These are phyloP conservation scores for Dilophus febrilis DNA, from an alignment of 2,888 invertebrate genomes.

Conservation along the genomic window DNA sequence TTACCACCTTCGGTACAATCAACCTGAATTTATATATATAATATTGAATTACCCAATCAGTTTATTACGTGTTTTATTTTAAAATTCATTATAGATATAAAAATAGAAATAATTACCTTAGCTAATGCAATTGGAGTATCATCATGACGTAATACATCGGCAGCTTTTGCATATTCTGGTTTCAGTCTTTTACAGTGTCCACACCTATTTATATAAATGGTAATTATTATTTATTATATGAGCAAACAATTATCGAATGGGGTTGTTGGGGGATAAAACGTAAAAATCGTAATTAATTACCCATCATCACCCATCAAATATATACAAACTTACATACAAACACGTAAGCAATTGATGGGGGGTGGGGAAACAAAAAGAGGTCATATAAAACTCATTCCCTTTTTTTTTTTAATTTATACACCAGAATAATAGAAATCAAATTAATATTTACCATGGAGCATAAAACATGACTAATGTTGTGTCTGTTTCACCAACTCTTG, in stretches of 20 bases:
- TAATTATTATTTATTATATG: too few species aligned
- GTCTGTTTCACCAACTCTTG: slow-evolving; percentile 54
- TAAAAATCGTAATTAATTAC: too few species aligned
- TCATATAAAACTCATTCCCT: slow-evolving; percentile 3
- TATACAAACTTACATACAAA: too few species aligned
- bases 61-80: not conserved
- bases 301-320: too few species aligned
- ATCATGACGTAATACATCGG: slow-evolving; percentile 62
- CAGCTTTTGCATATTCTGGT: slow-evolving; percentile 92
- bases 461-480: slow-evolving; percentile 87
- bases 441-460: slow-evolving; percentile 78
- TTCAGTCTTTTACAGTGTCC: slow-evolving; percentile 96
- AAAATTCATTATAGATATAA: not conserved
- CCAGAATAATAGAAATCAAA: too few species aligned
- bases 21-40: slow-evolving; percentile 31
- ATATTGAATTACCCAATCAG: not conserved
- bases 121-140: slow-evolving; percentile 82
- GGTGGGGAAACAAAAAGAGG: too few species aligned
- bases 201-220: too few species aligned
- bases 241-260: too few species aligned
- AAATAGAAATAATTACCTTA: slow-evolving; percentile 36
- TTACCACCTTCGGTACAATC: slow-evolving; percentile 91
- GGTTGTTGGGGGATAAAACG: too few species aligned
- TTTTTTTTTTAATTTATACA: too few species aligned
- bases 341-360: too few species aligned